Base-by-base conservation (phyloP, 2,888 invertebrate genomes). In the Osmoderma eremita region DNA sequence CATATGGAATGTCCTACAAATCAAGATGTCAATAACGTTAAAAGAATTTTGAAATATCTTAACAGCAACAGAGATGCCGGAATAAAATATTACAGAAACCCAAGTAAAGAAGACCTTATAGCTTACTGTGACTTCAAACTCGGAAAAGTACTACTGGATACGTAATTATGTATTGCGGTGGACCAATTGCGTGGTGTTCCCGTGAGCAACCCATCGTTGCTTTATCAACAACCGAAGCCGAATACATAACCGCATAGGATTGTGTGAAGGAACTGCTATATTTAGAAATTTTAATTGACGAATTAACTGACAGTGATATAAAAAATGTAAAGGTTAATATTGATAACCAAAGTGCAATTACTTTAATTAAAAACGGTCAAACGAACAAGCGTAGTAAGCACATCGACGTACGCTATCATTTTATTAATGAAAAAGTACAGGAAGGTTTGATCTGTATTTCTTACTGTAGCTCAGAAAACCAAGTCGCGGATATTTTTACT, bases 261-360 rank as follows among this genome's bases (percentile, higher is more conserved):
- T 53, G 54, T 45, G 42, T 38, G 6, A 65, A 65, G 15, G 67
- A 53, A 15, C n/a, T 51, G n/a, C 13, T 42, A 36, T 62, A 36
- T 45, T 38, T 63, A 41, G 48, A 61, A 38, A 15, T 17, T 20
- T 67, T 63, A 10, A 42, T 67, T 20, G n/a, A 53, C 8, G 51
- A 67, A 51, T 15, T 67, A 0, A 41, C 22, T 49, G 49, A 17
- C 13, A 10, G 15, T 15, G n/a, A 13, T 5, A 30, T 45, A 20
- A 50, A 51, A 38, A n/a, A n/a, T n/a, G 42, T 45, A 12, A 62
- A 12, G 6, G n/a, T 69, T 6, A 63, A 63, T n/a, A 39, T 69
- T 13, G 70, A 69, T 42, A 70, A 71, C 51, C 65, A 69, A 66
- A 67, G 70, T 67, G 63, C 72, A 15, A 71, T 71, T 18, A 62